Conservation (phyloP, 2,113 vertebrate genomes). For the Oreochromis spilurus region DNA sequence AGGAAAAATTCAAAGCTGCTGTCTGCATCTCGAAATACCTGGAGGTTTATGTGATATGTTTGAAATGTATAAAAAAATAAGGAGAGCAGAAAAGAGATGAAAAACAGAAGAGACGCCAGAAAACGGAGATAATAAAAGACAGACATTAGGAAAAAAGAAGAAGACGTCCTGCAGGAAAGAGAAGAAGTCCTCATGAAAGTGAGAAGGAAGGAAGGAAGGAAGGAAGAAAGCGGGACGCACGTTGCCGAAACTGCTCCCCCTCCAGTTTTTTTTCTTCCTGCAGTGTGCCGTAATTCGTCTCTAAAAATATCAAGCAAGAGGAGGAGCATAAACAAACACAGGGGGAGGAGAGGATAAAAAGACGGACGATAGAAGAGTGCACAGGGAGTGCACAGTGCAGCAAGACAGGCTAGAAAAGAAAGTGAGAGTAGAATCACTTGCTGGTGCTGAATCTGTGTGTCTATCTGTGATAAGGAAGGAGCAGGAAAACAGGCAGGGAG, state of each 20-base stretch:
- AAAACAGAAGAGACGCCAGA: background rate
- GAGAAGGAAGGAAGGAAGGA: conserved; percentile 30
- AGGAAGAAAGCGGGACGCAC: conserved; percentile 53
- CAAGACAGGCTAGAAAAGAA: background rate
- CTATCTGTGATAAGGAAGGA: background rate
- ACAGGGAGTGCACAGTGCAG: background rate
- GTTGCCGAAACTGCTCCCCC: conserved; percentile 57
- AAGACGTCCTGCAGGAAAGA: conserved; percentile 10
- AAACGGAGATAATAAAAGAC: conserved; percentile 9
- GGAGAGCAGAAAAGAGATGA: background rate
- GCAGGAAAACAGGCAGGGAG: background rate
- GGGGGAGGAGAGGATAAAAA: conserved; percentile 36
- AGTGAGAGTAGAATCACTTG: background rate
- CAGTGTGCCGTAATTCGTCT: conserved; percentile 63
- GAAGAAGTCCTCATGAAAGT: conserved; percentile 28
- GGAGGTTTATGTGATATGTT: background rate
- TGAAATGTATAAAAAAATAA: background rate
- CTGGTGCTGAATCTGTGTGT: conserved; percentile 15
- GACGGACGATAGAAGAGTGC: conserved; percentile 15
- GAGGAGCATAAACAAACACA: conserved; percentile 61
- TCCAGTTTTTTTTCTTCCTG: conserved; percentile 33
- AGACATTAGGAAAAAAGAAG: background rate
- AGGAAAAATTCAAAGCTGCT: background rate
- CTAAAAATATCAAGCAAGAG: conserved; percentile 71
- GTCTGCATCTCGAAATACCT: background rate